Evolutionary conservation across 2,888 invertebrate genomes (phyloP).

Genomic region (Unio pictorum): DNA sequence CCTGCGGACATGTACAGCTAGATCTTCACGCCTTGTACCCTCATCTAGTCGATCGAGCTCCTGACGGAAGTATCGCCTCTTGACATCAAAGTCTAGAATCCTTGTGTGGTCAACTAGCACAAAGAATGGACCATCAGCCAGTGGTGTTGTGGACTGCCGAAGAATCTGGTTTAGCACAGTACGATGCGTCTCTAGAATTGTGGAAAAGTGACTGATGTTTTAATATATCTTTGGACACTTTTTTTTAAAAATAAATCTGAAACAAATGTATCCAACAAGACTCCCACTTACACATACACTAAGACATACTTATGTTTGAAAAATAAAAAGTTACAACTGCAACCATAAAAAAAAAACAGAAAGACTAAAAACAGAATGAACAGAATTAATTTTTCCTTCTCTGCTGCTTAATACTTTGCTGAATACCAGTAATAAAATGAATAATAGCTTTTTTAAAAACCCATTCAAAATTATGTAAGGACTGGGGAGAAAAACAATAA

Average conservation of each 20-base stretch:
- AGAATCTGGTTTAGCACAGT: slow-evolving; percentile 91
- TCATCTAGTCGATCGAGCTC: slow-evolving; percentile 88
- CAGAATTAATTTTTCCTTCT: too few species aligned
- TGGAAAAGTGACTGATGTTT: not conserved
- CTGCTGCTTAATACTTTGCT: not conserved
- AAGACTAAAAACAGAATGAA: not conserved
- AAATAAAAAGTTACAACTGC: not conserved
- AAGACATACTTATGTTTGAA: too few species aligned
- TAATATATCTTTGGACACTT: too few species aligned
- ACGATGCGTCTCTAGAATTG: slow-evolving; percentile 82
- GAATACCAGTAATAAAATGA: too few species aligned
- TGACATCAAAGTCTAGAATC: slow-evolving; percentile 91
- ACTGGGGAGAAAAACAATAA: too few species aligned
- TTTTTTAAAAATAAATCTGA: too few species aligned
- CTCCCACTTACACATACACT: too few species aligned
- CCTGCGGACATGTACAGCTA: slow-evolving; percentile 88
- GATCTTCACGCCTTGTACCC: slow-evolving; percentile 78
- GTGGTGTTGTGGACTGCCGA: slow-evolving; percentile 80
- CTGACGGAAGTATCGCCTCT: slow-evolving; percentile 88
- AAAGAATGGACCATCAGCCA: slow-evolving; percentile 89
- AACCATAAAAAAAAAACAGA: slow-evolving; percentile 2
- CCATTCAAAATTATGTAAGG: too few species aligned
- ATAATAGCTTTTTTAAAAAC: too few species aligned
- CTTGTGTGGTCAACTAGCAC: slow-evolving; percentile 90
- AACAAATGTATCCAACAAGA: too few species aligned